These are phyloP conservation scores for Allophyes oxyacanthae DNA, from an alignment of 2,888 invertebrate genomes.

Conservation along the genomic window DNA sequence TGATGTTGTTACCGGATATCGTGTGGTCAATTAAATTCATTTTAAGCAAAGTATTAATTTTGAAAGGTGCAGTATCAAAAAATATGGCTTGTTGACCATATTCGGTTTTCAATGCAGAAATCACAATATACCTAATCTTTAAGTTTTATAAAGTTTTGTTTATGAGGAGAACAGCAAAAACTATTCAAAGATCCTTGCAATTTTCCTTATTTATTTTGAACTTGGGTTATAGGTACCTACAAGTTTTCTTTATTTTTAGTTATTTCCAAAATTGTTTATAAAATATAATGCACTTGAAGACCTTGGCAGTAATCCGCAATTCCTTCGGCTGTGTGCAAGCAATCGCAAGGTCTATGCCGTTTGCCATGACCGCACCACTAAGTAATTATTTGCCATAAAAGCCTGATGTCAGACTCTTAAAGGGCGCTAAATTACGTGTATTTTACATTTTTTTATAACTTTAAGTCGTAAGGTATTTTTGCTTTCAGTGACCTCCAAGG, in stretches of 20 bases:
- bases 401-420: slow-evolving; percentile 41
- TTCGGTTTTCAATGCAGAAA: neutral
- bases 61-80: too few species aligned
- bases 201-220: too few species aligned
- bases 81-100: too few species aligned
- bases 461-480: slow-evolving; percentile 22
- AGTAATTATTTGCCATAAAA: slow-evolving; percentile 58
- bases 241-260: neutral
- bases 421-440: slow-evolving; percentile 34
- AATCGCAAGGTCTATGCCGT: slow-evolving; percentile 62
- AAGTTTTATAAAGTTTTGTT: too few species aligned
- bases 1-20: slow-evolving; percentile 18
- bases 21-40: too few species aligned
- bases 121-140: too few species aligned
- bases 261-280: neutral
- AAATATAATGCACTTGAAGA: neutral
- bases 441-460: slow-evolving; percentile 1
- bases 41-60: too few species aligned
- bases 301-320: slow-evolving; percentile 51
- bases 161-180: too few species aligned
- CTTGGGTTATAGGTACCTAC: too few species aligned
- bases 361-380: slow-evolving; percentile 58
- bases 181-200: too few species aligned
- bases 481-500: slow-evolving; percentile 27
- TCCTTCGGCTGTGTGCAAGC: slow-evolving; percentile 52